A percentile compares a stretch with the other conserved stretches of the same genome.
Evolutionary conservation across 1,140 invertebrate genomes (phyloP).

Genomic region (Glossosoma conforme): DNA sequence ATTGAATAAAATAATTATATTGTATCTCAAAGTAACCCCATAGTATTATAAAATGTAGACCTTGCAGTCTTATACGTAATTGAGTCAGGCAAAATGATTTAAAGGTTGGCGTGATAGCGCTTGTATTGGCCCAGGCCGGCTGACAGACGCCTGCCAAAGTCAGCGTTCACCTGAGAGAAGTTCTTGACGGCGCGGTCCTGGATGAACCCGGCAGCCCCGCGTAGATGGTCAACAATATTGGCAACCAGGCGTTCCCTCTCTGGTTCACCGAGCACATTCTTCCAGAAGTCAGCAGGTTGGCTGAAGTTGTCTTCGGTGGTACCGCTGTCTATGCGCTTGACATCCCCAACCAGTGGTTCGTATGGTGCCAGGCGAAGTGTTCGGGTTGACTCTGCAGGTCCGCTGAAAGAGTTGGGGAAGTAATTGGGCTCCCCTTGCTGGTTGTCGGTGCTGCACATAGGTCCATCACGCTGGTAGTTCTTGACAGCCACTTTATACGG

Average conservation of each 20-base stretch:
- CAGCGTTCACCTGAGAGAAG: conserved; percentile 63
- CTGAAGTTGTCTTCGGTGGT: conserved; percentile 85
- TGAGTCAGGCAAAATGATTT: conserved; percentile 35
- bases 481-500: conserved; percentile 63
- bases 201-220: conserved; percentile 77
- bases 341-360: conserved; percentile 55
- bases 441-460: conserved; percentile 57
- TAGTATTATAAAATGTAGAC: no score
- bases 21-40: no score
- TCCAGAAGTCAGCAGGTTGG: conserved; percentile 80
- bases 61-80: no score
- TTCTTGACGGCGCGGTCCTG: conserved; percentile 78
- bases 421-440: conserved; percentile 87
- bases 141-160: conserved; percentile 61
- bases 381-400: conserved; percentile 60
- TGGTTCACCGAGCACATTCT: conserved; percentile 67
- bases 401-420: conserved; percentile 91
- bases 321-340: conserved; percentile 71
- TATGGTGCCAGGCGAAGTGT: conserved; percentile 51
- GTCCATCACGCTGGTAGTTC: conserved; percentile 90
- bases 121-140: conserved; percentile 56
- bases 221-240: conserved; percentile 78
- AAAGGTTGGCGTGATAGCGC: conserved; percentile 53
- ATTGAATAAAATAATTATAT: no score
- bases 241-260: conserved; percentile 67